Conservation (phyloP, 2,888 invertebrate species). For the Pharmacophagus antenor region DNA sequence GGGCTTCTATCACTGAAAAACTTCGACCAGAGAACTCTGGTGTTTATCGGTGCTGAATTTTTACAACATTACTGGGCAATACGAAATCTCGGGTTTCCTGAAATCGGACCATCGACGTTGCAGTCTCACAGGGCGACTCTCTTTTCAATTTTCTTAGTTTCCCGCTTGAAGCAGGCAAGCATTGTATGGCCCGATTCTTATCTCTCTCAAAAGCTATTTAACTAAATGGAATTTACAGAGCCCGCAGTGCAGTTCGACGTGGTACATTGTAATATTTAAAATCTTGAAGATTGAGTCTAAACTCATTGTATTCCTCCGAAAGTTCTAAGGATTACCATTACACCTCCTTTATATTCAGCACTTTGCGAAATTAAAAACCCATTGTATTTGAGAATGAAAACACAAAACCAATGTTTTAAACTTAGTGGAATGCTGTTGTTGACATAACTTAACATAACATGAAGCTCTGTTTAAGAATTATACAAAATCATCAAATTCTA, state of each 20-base stretch:
- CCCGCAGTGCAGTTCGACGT: constrained; percentile 79
- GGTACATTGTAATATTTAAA: constrained; percentile 80
- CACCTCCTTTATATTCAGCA: constrained; percentile 59
- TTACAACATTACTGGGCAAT: constrained; percentile 65
- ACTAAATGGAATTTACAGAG: constrained; percentile 81
- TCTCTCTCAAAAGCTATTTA: constrained; percentile 80
- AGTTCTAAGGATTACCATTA: constrained; percentile 57
- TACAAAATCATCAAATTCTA: constrained; percentile 71
- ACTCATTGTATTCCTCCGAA: constrained; percentile 70
- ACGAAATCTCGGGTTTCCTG: constrained; percentile 70
- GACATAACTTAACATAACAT: no score
- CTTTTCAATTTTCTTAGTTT: constrained; percentile 81
- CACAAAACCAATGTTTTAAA: constrained; percentile 10
- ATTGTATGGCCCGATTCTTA: constrained; percentile 80
- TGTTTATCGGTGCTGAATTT: constrained; percentile 70
- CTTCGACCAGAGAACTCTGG: constrained; percentile 56
- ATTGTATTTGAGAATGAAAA: constrained; percentile 14
- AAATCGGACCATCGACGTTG: constrained; percentile 73
- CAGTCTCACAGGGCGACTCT: constrained; percentile 75
- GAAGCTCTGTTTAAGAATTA: constrained; percentile 60
- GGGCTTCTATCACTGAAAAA: constrained; percentile 70
- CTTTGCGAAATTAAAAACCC: constrained; percentile 60
- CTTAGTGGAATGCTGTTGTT: constrained; percentile 36
- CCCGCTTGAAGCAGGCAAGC: constrained; percentile 69
- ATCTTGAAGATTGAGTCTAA: constrained; percentile 76